These are phyloP conservation scores for Popillia japonica DNA, from an alignment of 1,140 invertebrate species.

Conservation along the genomic window DNA sequence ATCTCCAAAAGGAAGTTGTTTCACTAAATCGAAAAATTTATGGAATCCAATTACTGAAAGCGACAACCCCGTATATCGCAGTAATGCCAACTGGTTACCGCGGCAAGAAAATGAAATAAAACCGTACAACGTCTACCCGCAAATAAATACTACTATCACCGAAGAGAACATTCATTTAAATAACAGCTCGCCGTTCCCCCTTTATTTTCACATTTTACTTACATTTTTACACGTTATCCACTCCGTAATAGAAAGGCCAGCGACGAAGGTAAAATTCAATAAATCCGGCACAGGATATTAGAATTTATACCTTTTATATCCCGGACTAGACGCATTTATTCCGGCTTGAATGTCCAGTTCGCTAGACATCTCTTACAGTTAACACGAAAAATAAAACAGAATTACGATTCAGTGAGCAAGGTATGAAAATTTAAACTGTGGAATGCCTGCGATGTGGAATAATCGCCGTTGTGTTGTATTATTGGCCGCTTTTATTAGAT, in stretches of 20 bases:
- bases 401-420: conserved; percentile 4
- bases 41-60: no score
- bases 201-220: background rate
- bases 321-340: conserved; percentile 14
- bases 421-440: conserved; percentile 13
- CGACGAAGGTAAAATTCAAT: background rate
- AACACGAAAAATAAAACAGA: background rate
- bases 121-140: no score
- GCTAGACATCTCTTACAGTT: conserved; percentile 10
- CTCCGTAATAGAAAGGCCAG: background rate
- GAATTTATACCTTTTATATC: conserved; percentile 12
- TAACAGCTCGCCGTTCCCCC: background rate
- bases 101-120: no score
- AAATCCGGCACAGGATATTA: conserved; percentile 6
- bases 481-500: no score
- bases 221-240: background rate
- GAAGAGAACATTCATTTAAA: background rate
- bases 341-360: background rate
- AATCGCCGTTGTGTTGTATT: no score
- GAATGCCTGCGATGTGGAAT: no score
- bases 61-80: no score
- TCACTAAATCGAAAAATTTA: no score
- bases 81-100: no score
- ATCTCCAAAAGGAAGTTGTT: no score
- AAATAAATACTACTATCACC: no score